A percentile compares a stretch with the other conserved stretches of the same genome.
Evolutionary conservation across 2,797 vertebrate genomes (phyloP).

Genomic region (Bothrops alternatus): DNA sequence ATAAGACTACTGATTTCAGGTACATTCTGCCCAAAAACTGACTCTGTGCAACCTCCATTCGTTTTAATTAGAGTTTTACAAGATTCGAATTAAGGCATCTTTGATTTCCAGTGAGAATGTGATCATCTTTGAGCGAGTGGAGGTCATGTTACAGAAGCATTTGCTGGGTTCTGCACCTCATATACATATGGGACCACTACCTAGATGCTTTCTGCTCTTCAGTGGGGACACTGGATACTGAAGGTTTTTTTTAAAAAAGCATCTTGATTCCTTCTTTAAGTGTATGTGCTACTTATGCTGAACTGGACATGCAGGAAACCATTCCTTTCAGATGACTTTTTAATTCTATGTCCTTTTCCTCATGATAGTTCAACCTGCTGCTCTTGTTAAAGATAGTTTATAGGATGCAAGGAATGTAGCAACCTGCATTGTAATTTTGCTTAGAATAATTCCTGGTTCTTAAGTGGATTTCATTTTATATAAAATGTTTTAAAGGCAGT

Average conservation of each 20-base stretch:
- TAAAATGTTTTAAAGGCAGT: constrained; percentile 77
- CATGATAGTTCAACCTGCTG: constrained; percentile 80
- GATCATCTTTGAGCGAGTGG: constrained; percentile 20
- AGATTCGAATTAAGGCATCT: neutral
- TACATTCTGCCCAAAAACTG: constrained; percentile 9
- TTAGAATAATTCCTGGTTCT: constrained; percentile 74
- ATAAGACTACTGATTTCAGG: constrained; percentile 76
- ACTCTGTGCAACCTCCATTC: constrained; percentile 13
- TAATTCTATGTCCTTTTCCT: constrained; percentile 78
- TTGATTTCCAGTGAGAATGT: neutral
- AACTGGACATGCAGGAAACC: constrained; percentile 76
- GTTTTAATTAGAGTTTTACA: constrained; percentile 8
- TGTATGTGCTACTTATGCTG: constrained; percentile 75
- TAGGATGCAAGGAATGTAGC: constrained; percentile 83
- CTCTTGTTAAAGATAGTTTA: constrained; percentile 77
- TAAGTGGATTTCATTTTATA: constrained; percentile 75
- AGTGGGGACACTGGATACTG: constrained; percentile 68
- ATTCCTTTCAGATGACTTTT: constrained; percentile 77
- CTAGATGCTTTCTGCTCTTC: constrained; percentile 67
- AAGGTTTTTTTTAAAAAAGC: constrained; percentile 65
- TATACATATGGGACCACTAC: constrained; percentile 68
- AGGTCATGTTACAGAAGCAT: constrained; percentile 15
- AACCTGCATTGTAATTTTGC: constrained; percentile 77
- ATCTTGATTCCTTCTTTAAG: constrained; percentile 72
- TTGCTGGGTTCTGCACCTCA: constrained; percentile 16